A percentile compares a stretch with the other conserved stretches of the same genome.
Conservation (phyloP, 2,888 invertebrate species). For the Heteromurus nitidus region DNA sequence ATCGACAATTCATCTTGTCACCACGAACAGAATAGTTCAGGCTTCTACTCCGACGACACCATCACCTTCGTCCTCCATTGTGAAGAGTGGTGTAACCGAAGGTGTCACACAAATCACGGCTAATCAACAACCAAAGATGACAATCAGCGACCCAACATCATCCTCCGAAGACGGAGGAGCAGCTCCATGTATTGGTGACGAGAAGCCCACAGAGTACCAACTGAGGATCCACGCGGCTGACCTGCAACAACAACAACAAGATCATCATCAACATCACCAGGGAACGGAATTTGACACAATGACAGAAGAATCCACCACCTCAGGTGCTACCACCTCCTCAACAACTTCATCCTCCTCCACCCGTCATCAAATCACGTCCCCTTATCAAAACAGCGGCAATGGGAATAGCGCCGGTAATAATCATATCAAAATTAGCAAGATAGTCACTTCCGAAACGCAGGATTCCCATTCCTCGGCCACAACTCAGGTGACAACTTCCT, state of each 20-base stretch:
- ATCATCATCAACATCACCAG: neutral
- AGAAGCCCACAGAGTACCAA: constrained; percentile 50
- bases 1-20: constrained; percentile 50
- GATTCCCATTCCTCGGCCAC: constrained; percentile 29
- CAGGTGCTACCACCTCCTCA: constrained; percentile 10
- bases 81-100: neutral
- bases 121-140: constrained; percentile 38
- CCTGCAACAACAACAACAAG: constrained; percentile 34
- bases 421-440: constrained; percentile 64
- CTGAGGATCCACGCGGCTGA: constrained; percentile 54
- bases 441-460: constrained; percentile 58
- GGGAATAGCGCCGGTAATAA: constrained; percentile 53
- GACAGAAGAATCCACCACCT: too few relatives aligned
- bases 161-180: neutral
- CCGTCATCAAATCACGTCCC: constrained; percentile 9
- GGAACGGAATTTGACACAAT: neutral
- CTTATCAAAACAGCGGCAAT: constrained; percentile 45
- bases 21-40: constrained; percentile 43
- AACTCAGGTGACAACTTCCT: constrained; percentile 60
- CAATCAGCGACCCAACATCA: constrained; percentile 11
- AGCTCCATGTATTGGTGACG: constrained; percentile 1
- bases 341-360: neutral
- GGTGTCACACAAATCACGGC: constrained; percentile 15
- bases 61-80: too few relatives aligned
- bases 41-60: too few relatives aligned